Base-by-base conservation (phyloP, 2,888 invertebrate species). In the Lycophotia porphyrea region DNA sequence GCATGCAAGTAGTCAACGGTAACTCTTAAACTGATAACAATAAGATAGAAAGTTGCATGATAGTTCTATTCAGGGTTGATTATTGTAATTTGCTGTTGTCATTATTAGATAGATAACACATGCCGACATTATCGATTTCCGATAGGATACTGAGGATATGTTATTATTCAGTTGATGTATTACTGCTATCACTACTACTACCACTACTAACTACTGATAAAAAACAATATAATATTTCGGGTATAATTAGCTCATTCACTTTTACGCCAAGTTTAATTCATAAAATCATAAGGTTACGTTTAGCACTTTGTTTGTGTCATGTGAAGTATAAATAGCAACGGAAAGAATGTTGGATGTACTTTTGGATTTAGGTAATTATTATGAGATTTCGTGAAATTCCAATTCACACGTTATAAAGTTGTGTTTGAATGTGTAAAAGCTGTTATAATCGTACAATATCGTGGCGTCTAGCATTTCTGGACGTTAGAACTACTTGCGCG, bases 81-180 rank as follows among this genome's bases (percentile, higher is more conserved):
- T 27, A 52, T 71, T 63, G 21, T 34, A 55, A 21, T 67, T 60
- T 60, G 13, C 21, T 70, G 63, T 82, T 63, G 71, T 78, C 71
- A 47, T 44, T 61, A 68, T 81, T 44, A 69, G 74, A 82, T 82
- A 82, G 65, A 55, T 78, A 47, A 70, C 69, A 71, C 60, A 77
- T 15, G 49, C 64, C 44, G n/a, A n/a, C n/a, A n/a, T 34, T 61
- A 81, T 74, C 60, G 78, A 74, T 81, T 78, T 71, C 60, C 61
- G 68, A 82, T 82, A 66, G 65, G 60, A 55, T 42, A 36, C 63
- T 44, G 52, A 44, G 39, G 60, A 55, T 36, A 74, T 36, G 52
- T 73, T 69, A 31, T 66, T 73, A 34, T 21, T 69, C 39, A 24
- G 18, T 66, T 39, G 9, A 70, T 63, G 49, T 66, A 49, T 55